Conservation (phyloP, 2,797 vertebrate species). For the Silurus lanzhouensis region DNA sequence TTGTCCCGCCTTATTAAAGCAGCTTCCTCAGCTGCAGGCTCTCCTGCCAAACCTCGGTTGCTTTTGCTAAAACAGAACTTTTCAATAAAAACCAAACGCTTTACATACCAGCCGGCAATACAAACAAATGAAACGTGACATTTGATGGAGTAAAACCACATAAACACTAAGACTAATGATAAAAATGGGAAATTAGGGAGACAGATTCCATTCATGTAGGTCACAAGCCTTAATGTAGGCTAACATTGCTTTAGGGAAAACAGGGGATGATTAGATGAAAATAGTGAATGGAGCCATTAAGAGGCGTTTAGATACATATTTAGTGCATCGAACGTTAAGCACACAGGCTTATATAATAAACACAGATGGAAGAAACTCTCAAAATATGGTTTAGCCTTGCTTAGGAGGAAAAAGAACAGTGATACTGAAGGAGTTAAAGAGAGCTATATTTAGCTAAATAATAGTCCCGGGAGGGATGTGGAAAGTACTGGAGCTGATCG, state of each 20-base stretch:
- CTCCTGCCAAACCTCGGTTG: constrained; percentile 30
- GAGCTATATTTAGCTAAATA: constrained; percentile 48
- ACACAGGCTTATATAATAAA: neutral
- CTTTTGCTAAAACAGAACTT: constrained; percentile 20
- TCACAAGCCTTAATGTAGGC: constrained; percentile 22
- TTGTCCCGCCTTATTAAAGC: constrained; percentile 57
- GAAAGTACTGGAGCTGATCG: constrained; percentile 55
- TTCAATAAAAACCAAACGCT: neutral
- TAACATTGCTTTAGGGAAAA: constrained; percentile 13
- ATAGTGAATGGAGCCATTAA: constrained; percentile 4
- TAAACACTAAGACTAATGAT: constrained; percentile 4
- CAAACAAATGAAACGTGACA: neutral
- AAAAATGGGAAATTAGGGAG: neutral
- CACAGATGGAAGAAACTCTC: neutral
- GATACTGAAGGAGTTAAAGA: constrained; percentile 45
- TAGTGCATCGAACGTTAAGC: neutral
- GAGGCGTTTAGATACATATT: neutral
- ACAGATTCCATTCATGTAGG: constrained; percentile 11
- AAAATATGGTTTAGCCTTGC: constrained; percentile 7
- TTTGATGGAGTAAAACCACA: neutral
- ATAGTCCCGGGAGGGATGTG: constrained; percentile 32
- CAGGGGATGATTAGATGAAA: neutral
- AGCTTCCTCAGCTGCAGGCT: constrained; percentile 19
- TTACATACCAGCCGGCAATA: neutral
- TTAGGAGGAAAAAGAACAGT: constrained; percentile 23